Percentiles rank a stretch among this genome's conserved stretches.
These are phyloP conservation scores for Netelia inedita DNA, from an alignment of 2,888 invertebrate genomes.

Conservation along the genomic window DNA sequence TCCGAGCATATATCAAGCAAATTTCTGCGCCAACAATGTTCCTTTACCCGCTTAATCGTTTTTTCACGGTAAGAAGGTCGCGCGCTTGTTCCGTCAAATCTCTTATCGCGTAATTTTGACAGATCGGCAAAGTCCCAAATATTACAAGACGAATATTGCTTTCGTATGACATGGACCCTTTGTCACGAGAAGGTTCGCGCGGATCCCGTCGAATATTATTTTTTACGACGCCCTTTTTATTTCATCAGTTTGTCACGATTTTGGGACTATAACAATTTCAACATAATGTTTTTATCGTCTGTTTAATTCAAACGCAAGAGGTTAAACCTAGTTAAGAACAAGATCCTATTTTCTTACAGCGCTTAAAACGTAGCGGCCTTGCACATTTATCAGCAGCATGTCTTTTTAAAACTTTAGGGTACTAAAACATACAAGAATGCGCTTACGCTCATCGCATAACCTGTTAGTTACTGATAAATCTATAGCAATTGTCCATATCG, in stretches of 20 bases:
- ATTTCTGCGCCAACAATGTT: neutral
- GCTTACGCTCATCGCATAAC: neutral
- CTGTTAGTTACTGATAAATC: neutral
- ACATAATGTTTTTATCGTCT: neutral
- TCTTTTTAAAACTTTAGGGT: too few species aligned
- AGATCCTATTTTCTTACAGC: neutral
- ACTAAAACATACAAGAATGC: neutral
- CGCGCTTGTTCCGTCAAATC: neutral
- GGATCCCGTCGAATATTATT: neutral
- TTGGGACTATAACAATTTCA: neutral
- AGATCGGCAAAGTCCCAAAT: neutral
- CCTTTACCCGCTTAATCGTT: neutral
- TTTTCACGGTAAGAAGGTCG: neutral
- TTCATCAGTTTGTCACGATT: neutral
- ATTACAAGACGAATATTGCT: neutral
- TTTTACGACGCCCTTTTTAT: neutral
- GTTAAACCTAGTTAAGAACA: neutral
- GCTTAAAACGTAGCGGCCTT: too few species aligned
- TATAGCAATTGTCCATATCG: neutral
- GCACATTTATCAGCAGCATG: too few species aligned
- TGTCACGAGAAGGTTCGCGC: neutral
- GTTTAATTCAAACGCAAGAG: neutral
- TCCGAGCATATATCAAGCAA: neutral
- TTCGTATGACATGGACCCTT: neutral
- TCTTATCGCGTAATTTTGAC: slow-evolving; percentile 5